Evolutionary conservation across 2,797 vertebrate genomes (phyloP).

Genomic region (Anabacerthia variegaticeps): DNA sequence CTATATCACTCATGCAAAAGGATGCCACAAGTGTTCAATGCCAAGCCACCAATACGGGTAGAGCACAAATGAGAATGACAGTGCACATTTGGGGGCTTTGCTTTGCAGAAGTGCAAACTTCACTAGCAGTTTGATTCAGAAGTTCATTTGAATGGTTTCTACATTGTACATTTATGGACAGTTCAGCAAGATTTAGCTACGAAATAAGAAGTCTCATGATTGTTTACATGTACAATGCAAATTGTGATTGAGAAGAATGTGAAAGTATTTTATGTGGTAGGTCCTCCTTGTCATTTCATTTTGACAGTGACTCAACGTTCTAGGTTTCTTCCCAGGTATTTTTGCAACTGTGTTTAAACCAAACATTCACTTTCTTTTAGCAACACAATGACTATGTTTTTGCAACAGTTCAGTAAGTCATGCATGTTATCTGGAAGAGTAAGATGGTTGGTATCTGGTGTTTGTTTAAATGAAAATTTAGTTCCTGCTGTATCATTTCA

Average conservation of each 20-base stretch:
- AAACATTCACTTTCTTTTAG: slow-evolving; percentile 14
- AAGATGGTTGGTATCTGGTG: background rate
- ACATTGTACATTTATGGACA: background rate
- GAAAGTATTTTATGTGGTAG: background rate
- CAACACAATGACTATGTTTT: background rate
- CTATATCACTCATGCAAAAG: background rate
- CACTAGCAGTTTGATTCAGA: background rate
- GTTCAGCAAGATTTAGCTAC: background rate
- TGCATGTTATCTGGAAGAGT: background rate
- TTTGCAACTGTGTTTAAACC: slow-evolving; percentile 25
- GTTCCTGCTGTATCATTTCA: background rate
- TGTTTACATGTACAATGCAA: background rate
- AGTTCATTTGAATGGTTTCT: background rate
- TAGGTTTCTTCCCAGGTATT: background rate
- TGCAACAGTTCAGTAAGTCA: background rate
- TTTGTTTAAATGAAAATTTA: slow-evolving; percentile 15
- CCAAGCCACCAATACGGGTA: background rate
- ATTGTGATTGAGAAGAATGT: background rate
- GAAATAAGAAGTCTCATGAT: background rate
- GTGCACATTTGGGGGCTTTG: background rate
- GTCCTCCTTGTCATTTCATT: background rate
- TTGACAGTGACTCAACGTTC: background rate
- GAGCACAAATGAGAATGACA: background rate
- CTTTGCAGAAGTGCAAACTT: background rate
- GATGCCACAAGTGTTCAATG: background rate